phyloP scores from a whole-genome alignment of 2,888 invertebrate genomes.

The Nemotelus pantherinus region DNA sequence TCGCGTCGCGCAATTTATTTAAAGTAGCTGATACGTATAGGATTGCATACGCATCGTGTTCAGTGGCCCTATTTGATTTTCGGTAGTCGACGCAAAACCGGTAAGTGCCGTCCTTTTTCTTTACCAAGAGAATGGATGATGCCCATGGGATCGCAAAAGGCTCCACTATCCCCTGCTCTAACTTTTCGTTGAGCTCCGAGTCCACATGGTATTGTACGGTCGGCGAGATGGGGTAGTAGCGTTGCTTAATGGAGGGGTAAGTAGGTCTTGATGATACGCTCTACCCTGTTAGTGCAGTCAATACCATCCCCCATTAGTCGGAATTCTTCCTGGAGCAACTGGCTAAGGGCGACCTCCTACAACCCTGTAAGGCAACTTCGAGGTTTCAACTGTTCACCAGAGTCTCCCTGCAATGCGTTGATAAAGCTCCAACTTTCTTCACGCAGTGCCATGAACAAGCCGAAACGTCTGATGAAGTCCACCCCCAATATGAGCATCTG shows the following conservation, averaged over 20 bases:
- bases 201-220: neutral
- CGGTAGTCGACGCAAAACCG: conserved; percentile 54
- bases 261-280: too few relatives aligned
- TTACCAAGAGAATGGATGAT: conserved; percentile 53
- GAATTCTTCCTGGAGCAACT: too few relatives aligned
- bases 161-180: conserved; percentile 30
- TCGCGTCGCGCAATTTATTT: conserved; percentile 52
- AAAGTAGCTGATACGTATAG: conserved; percentile 53
- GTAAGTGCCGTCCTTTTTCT: conserved; percentile 51
- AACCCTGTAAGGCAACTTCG: too few relatives aligned
- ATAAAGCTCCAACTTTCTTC: too few relatives aligned
- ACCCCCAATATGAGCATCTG: too few relatives aligned
- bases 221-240: neutral
- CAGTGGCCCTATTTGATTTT: conserved; percentile 52
- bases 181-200: neutral
- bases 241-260: neutral
- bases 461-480: too few relatives aligned
- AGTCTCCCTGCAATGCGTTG: too few relatives aligned
- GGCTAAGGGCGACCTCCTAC: too few relatives aligned
- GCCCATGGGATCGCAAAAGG: conserved; percentile 12
- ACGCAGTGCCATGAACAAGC: too few relatives aligned
- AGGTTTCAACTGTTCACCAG: too few relatives aligned
- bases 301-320: too few relatives aligned
- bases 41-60: conserved; percentile 54
- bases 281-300: too few relatives aligned